Conservation (phyloP, 2,888 invertebrate species). For the Cerastis leucographa region DNA sequence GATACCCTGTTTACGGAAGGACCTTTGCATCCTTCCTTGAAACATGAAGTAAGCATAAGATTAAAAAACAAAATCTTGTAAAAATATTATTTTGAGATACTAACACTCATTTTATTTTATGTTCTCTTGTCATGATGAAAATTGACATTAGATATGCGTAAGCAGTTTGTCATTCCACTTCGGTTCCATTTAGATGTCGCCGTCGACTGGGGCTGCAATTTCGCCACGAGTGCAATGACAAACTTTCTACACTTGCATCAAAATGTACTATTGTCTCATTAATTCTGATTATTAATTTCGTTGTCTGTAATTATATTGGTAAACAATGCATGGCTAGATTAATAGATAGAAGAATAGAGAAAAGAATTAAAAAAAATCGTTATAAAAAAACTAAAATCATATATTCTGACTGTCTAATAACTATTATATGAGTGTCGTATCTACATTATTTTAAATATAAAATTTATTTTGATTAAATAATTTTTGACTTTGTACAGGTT, state of each 20-base stretch:
- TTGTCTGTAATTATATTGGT: neutral
- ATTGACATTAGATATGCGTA: neutral
- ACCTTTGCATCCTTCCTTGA: conserved; percentile 62
- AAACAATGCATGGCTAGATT: neutral
- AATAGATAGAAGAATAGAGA: too few relatives aligned
- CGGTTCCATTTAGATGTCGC: neutral
- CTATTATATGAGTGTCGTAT: conserved; percentile 39
- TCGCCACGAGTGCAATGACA: neutral
- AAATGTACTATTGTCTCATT: neutral
- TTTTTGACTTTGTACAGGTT: conserved; percentile 62
- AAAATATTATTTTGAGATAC: conserved; percentile 15
- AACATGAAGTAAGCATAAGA: conserved; percentile 59
- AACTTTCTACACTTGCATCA: neutral
- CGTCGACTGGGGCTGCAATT: neutral
- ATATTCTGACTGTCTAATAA: neutral
- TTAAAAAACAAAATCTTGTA: too few relatives aligned
- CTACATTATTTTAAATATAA: conserved; percentile 33
- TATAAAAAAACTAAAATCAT: neutral
- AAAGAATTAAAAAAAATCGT: neutral
- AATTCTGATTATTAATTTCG: conserved; percentile 20
- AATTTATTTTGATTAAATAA: conserved; percentile 36
- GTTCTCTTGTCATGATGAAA: neutral
- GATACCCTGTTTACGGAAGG: conserved; percentile 83
- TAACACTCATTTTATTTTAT: conserved; percentile 32
- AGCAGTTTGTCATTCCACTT: neutral